Conservation (phyloP, 2,797 vertebrate genomes). For the Potorous gilbertii region DNA sequence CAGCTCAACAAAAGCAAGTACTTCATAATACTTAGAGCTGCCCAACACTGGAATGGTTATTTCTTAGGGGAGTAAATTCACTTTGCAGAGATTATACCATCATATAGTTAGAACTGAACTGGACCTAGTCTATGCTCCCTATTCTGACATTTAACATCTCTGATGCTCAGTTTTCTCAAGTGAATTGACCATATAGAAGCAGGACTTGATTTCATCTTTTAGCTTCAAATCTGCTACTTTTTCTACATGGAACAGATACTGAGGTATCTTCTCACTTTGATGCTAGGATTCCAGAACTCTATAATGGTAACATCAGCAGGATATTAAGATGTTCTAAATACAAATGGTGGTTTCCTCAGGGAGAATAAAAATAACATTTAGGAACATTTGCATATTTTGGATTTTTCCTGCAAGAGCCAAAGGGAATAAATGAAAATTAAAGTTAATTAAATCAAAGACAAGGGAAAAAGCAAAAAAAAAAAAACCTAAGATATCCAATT, state of each 20-base stretch:
- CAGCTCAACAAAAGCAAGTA: not conserved
- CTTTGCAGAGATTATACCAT: not conserved
- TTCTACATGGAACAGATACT: not conserved
- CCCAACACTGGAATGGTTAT: not conserved
- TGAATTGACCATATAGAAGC: not conserved
- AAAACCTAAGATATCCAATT: conserved; percentile 15
- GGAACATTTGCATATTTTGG: not conserved
- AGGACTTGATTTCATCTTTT: not conserved
- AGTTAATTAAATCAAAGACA: conserved; percentile 42
- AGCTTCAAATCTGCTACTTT: not conserved
- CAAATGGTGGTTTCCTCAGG: not conserved
- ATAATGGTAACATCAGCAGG: not conserved
- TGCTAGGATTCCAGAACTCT: not conserved
- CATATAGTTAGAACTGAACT: not conserved
- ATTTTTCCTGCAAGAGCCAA: conserved; percentile 34
- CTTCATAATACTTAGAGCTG: not conserved
- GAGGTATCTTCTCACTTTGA: not conserved
- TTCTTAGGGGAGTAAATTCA: not conserved
- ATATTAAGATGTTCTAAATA: not conserved
- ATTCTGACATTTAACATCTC: not conserved
- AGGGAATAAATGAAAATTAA: conserved; percentile 36
- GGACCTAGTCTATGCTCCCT: not conserved
- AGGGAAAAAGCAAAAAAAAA: conserved; percentile 12
- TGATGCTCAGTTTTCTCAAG: not conserved
- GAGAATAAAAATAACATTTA: not conserved